Evolutionary conservation across 2,888 invertebrate genomes (phyloP), one percentile per base, ranked within the genome.

Genomic region (Orchesellides sinensis): DNA sequence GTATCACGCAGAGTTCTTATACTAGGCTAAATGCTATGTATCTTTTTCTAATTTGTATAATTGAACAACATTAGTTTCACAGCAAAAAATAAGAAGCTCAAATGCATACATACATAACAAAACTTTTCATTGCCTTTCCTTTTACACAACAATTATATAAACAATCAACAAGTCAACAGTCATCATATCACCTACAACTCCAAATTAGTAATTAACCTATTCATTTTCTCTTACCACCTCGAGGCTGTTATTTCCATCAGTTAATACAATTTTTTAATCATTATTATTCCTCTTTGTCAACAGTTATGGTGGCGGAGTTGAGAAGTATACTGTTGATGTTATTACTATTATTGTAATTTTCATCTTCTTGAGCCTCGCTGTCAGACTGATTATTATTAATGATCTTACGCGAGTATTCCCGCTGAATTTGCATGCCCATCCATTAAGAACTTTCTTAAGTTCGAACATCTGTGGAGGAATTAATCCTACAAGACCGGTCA

Each of bases 401-500:
- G 35, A 88, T 85, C 66, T 87, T 88, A 69, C 84, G 84, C 0
- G 88, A 79, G 61, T 83, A 98, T 90, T 97, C 96, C 89, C 97
- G 91, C 97, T 96, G 93, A 96, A 95, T 84, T 96, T 92, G 82
- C 95, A 95, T 27, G 95, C 94, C 87, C 93, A 92, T 89, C 93
- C 92, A 91, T 97, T 97, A 79, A 96, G 91, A 89, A 92, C 92
- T 88, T 94, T 93, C 90, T 98, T 98, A 89, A 94, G 92, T 32
- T 89, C 89, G 52, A 92, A 92, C 59, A 95, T 94, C 87, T 96
- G 94, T 3, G 21, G 29, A 29, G 95, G 94, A 29, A 97, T 91
- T 87, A 95, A 94, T 82, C 97, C 97, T 87, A 98, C 95, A 88
- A 95, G 92, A 74, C 96, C 96, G 14, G 97, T 97, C 90, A 95